Conservation (phyloP, 2,113 vertebrate genomes). For the Carassius carassius region DNA sequence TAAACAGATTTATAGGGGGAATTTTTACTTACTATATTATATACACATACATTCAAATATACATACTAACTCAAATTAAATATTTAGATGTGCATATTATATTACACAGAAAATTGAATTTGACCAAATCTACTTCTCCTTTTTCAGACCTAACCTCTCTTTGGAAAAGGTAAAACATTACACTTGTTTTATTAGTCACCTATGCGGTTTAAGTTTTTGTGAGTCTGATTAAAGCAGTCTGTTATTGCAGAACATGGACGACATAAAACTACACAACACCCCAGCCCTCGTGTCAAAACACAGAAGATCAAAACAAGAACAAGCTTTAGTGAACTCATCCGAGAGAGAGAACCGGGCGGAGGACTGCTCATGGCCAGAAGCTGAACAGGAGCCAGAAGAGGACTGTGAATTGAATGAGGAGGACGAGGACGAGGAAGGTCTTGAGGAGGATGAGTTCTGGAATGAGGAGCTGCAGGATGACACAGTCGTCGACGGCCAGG, state of each 20-base stretch:
- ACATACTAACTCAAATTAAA: too few species aligned
- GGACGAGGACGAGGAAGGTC: constrained; percentile 63
- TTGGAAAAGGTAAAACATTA: constrained; percentile 81
- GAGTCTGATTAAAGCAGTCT: constrained; percentile 10
- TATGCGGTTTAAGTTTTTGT: neutral
- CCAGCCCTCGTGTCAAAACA: constrained; percentile 25
- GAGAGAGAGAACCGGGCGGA: neutral
- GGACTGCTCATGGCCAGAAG: neutral
- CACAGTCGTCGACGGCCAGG: constrained; percentile 70
- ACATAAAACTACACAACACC: constrained; percentile 59
- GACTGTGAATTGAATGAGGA: constrained; percentile 59
- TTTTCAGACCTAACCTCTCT: constrained; percentile 77
- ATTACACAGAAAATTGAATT: neutral
- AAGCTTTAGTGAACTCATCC: neutral
- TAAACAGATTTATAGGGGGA: neutral
- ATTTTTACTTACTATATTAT: too few species aligned
- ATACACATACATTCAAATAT: neutral
- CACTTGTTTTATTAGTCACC: constrained; percentile 41
- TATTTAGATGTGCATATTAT: neutral
- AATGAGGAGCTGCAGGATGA: constrained; percentile 69
- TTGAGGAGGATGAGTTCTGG: constrained; percentile 65
- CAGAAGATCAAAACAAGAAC: neutral
- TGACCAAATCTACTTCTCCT: constrained; percentile 43
- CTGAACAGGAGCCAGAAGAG: constrained; percentile 43
- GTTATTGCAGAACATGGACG: constrained; percentile 70